Evolutionary conservation across 2,797 vertebrate species (phyloP).

Genomic region (Galagoides demidoff): DNA sequence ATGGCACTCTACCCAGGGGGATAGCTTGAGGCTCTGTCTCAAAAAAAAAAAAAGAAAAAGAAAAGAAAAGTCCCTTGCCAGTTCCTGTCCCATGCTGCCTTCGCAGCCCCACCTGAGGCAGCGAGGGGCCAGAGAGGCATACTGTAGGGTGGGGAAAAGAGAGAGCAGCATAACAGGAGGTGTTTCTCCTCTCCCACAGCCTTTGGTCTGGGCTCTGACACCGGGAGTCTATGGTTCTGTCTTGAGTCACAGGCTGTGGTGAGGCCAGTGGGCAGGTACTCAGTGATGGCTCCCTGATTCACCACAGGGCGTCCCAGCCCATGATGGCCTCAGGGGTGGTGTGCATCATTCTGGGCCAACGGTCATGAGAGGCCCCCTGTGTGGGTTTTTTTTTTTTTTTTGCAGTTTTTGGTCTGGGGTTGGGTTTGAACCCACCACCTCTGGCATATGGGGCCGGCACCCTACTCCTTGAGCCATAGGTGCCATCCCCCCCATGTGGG

Average conservation of each 20-base stretch:
- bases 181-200: neutral
- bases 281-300: slow-evolving; percentile 70
- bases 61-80: neutral
- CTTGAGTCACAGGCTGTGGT: slow-evolving; percentile 66
- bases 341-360: neutral
- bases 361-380: neutral
- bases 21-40: too few relatives aligned
- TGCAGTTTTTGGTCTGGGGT: too few relatives aligned
- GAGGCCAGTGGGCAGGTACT: slow-evolving; percentile 5
- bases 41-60: too few relatives aligned
- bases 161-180: neutral
- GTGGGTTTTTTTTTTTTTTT: neutral
- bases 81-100: neutral
- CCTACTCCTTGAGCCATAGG: too few relatives aligned
- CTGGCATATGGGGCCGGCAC: too few relatives aligned
- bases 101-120: neutral
- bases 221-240: slow-evolving; percentile 18
- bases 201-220: slow-evolving; percentile 12
- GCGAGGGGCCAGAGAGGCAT: neutral
- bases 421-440: too few relatives aligned
- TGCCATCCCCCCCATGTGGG: too few relatives aligned
- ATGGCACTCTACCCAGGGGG: too few relatives aligned
- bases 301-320: slow-evolving; percentile 63
- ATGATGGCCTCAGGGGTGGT: neutral
- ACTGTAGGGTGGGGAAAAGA: neutral